Base-by-base conservation (phyloP, 2,113 vertebrate genomes). In the Otolemur garnettii region DNA sequence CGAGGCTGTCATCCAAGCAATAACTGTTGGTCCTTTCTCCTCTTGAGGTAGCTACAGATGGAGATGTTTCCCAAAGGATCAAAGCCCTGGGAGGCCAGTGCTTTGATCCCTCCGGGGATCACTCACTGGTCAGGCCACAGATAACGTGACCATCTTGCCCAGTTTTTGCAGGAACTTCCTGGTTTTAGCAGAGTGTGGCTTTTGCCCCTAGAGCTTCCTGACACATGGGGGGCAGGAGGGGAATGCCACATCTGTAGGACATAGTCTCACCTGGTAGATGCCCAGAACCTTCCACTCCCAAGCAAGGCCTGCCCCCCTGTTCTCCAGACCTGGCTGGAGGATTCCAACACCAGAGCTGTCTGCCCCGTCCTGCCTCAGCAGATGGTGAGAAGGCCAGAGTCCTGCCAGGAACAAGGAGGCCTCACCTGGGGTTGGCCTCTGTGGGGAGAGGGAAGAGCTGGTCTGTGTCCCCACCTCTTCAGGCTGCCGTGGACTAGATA, bases 1-100 rank as follows among this genome's bases (percentile, higher is more conserved):
- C 50, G 4, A 0, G 2, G 8, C 50, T 57, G 10, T 4, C 0
- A 8, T 38, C 55, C 22, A 0, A 15, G 50, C 0, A 5, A 4
- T 5, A 0, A 0, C 17, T 2, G 28, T 26, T n/a, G 4, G 0
- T 21, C 69, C 45, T 33, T 62, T 19, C 68, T 35, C 12, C 17
- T 2, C 50, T 60, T 8, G 33, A 66, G 26, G 26, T 64, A 28
- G 24, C 11, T 21, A 69, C 4, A 4, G 60, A 19, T 0, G 1
- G 0, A 5, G 53, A 0, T 0, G 5, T 38, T 55, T 30, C 6
- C 84, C 33, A 1, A 42, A 33, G 18, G 26, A 24, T 5, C 14
- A 1, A 28, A 2, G 35, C 8, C 60, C 42, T 28, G 9, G 12
- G 1, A 21, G 0, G 57, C 80, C 19, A n/a, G 22, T 12, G 42